Conservation (phyloP, 2,888 invertebrate species). For the Andricus quercusramuli region DNA sequence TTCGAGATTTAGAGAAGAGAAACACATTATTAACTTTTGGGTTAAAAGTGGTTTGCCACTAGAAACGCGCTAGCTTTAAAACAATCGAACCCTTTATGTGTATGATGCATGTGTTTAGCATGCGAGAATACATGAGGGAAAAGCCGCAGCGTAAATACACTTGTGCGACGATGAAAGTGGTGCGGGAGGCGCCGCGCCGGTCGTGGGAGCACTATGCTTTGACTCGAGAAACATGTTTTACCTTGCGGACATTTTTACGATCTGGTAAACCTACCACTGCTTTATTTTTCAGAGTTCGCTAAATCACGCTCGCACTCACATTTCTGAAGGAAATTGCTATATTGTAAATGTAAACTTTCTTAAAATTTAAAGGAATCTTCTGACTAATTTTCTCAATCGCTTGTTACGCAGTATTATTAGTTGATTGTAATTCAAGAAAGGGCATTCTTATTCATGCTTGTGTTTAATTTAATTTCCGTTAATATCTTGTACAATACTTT, state of each 20-base stretch:
- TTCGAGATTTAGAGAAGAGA: neutral
- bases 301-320: conserved; percentile 17
- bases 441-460: too few relatives aligned
- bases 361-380: conserved; percentile 27
- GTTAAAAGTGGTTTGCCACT: neutral
- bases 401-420: neutral
- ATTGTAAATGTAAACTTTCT: neutral
- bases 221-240: conserved; percentile 40
- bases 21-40: conserved; percentile 25
- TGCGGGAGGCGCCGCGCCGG: conserved; percentile 41
- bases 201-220: conserved; percentile 36
- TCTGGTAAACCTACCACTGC: conserved; percentile 41
- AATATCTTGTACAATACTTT: neutral
- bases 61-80: conserved; percentile 23
- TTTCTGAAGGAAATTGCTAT: conserved; percentile 10
- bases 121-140: neutral
- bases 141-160: conserved; percentile 36
- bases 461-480: neutral
- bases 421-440: too few relatives aligned
- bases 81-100: conserved; percentile 10
- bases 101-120: conserved; percentile 32
- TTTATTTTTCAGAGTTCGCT: conserved; percentile 36
- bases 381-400: neutral
- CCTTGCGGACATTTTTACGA: conserved; percentile 41
- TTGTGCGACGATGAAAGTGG: conserved; percentile 36